Evolutionary conservation across 2,797 vertebrate species (phyloP).

Genomic region (Coracias cyanogaster): DNA sequence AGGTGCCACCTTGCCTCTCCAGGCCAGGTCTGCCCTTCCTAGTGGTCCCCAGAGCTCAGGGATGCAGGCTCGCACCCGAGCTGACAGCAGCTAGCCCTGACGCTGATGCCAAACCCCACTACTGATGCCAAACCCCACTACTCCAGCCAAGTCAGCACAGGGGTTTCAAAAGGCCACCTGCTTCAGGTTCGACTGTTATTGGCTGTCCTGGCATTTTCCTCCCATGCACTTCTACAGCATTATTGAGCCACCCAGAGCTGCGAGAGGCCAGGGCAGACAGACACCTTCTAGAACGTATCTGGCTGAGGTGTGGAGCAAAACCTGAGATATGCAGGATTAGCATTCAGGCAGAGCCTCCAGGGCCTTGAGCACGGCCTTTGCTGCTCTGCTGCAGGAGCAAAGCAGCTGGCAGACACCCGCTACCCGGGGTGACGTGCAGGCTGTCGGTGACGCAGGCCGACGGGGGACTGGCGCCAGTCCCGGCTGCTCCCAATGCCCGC

Average conservation of each 20-base stretch:
- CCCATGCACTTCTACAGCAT: background rate
- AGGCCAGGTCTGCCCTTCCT: background rate
- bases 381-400: background rate
- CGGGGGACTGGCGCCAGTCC: background rate
- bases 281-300: background rate
- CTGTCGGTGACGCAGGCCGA: background rate
- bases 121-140: background rate
- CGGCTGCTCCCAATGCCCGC: background rate
- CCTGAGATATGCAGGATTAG: background rate
- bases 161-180: background rate
- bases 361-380: background rate
- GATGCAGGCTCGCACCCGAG: background rate
- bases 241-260: background rate
- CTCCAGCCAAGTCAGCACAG: background rate
- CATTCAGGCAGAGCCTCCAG: background rate
- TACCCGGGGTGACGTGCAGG: background rate
- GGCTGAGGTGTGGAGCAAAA: background rate
- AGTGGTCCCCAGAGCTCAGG: background rate
- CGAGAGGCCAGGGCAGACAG: background rate
- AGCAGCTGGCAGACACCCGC: slow-evolving; percentile 6
- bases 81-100: background rate
- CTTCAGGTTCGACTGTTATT: fast-evolving
- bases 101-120: background rate
- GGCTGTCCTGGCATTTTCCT: background rate
- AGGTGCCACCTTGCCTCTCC: background rate